Evolutionary conservation across 2,888 invertebrate species (phyloP).

Genomic region (Acleris cristana): DNA sequence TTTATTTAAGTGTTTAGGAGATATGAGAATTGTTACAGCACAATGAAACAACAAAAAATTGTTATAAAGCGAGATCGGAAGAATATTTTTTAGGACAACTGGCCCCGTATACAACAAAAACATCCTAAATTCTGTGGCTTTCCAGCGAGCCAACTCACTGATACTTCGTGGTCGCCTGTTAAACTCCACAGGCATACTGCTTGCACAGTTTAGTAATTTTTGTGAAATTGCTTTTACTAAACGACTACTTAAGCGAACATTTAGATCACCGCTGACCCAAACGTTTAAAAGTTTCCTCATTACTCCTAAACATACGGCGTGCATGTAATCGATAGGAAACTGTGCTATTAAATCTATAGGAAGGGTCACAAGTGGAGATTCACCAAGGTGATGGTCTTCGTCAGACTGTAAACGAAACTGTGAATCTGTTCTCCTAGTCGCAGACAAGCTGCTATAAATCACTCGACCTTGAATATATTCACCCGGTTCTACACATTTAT

Average conservation of each 20-base stretch:
- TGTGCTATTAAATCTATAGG: neutral
- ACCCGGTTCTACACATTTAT: slow-evolving; percentile 9
- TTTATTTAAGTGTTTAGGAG: slow-evolving; percentile 4
- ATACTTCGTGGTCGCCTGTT: slow-evolving; percentile 13
- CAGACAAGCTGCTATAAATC: neutral
- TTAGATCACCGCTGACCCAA: neutral
- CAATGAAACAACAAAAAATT: slow-evolving; percentile 6
- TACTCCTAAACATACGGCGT: slow-evolving; percentile 11
- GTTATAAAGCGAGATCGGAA: neutral
- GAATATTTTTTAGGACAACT: neutral
- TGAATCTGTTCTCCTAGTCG: neutral
- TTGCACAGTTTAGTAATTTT: neutral
- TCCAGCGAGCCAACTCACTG: slow-evolving; percentile 13
- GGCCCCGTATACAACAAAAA: slow-evolving; percentile 18
- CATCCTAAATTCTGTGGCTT: slow-evolving; percentile 14
- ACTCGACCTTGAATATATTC: slow-evolving; percentile 11
- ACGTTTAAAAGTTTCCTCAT: slow-evolving; percentile 7
- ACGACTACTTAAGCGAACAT: slow-evolving; percentile 1
- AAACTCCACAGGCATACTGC: slow-evolving; percentile 15
- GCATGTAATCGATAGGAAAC: slow-evolving; percentile 14
- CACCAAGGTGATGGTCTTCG: neutral
- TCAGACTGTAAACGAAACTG: neutral
- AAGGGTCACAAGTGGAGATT: neutral
- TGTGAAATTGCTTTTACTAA: neutral
- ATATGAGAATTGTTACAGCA: slow-evolving; percentile 5